Evolutionary conservation across 2,113 vertebrate species (phyloP).

Genomic region (Calcarius ornatus): DNA sequence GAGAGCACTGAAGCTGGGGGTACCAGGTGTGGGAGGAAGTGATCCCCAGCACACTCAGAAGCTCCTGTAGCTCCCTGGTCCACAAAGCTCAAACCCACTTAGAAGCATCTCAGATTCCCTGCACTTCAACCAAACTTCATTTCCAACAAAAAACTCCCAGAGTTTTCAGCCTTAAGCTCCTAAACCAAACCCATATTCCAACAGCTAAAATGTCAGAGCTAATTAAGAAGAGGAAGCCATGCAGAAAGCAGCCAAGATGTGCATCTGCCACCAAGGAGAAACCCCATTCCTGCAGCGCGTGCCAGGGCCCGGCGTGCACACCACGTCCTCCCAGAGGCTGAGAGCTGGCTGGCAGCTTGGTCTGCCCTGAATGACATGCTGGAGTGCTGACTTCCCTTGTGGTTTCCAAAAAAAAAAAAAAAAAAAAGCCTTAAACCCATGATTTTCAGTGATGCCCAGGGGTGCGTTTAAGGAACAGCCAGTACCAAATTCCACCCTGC

Average conservation of each 20-base stretch:
- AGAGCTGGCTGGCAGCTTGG: constrained; percentile 48
- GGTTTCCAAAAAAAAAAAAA: constrained; percentile 43
- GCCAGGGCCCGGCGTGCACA: not conserved
- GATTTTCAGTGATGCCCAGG: constrained; percentile 32
- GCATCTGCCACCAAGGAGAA: not conserved
- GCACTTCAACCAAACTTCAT: not conserved
- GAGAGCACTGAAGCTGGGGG: not conserved
- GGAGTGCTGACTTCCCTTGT: constrained; percentile 33
- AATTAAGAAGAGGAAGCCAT: constrained; percentile 9
- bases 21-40: not conserved
- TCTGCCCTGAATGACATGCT: constrained; percentile 61
- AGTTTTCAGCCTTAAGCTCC: not conserved
- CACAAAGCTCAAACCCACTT: not conserved
- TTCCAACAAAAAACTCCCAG: not conserved
- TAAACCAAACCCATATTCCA: not conserved
- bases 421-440: constrained; percentile 10
- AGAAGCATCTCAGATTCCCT: not conserved
- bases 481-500: not conserved
- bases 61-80: not conserved
- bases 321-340: not conserved
- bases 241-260: not conserved
- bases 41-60: not conserved
- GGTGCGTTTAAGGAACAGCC: constrained; percentile 17
- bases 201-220: not conserved
- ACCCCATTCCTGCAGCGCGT: not conserved